phyloP scores from a whole-genome alignment of 2,113 vertebrate genomes.

The Protomyctophum bolini region DNA sequence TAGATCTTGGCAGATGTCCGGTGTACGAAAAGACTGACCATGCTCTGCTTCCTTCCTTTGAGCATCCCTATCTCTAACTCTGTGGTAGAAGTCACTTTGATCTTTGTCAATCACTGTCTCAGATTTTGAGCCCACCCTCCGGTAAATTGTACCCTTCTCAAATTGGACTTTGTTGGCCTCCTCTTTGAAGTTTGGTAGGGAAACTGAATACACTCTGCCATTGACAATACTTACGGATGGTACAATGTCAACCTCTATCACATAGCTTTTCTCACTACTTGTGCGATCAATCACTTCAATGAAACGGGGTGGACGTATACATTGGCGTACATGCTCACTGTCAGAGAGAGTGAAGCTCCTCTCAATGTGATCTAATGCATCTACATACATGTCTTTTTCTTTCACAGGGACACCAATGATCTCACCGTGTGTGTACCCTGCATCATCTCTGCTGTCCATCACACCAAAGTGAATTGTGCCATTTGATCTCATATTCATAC shows the following conservation, averaged over 20 bases:
- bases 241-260: constrained; percentile 85
- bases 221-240: constrained; percentile 70
- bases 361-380: constrained; percentile 78
- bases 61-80: constrained; percentile 65
- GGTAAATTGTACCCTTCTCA: constrained; percentile 66
- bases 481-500: constrained; percentile 85
- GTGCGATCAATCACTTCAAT: constrained; percentile 76
- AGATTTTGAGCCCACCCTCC: constrained; percentile 80
- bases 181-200: constrained; percentile 79
- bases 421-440: constrained; percentile 74
- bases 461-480: constrained; percentile 87
- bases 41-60: constrained; percentile 79
- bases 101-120: constrained; percentile 67
- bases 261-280: constrained; percentile 71
- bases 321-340: constrained; percentile 69
- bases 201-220: constrained; percentile 68
- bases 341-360: constrained; percentile 57
- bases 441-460: constrained; percentile 75
- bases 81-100: constrained; percentile 62
- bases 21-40: constrained; percentile 11
- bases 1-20: constrained; percentile 63
- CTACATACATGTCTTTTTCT: constrained; percentile 72
- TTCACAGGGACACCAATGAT: constrained; percentile 75
- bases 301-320: constrained; percentile 81
- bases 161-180: constrained; percentile 65